phyloP scores from a whole-genome alignment of 2,797 vertebrate genomes.

The Epinephelus awoara region DNA sequence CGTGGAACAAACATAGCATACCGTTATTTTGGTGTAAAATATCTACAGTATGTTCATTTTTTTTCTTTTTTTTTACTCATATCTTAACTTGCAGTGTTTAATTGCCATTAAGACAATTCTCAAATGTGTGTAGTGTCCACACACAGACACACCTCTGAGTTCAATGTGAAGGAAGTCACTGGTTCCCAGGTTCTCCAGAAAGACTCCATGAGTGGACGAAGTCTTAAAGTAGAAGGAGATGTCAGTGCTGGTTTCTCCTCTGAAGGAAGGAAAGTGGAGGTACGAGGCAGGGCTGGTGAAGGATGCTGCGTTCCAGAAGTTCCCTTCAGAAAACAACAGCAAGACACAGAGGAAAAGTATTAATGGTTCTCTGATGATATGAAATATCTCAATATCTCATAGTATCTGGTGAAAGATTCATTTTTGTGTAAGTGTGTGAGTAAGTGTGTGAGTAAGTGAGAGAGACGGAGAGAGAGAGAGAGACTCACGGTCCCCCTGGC shows the following conservation, averaged over 20 bases:
- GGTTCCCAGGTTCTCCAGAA: conserved; percentile 94
- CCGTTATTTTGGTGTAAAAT: too few species aligned
- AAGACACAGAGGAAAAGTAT: neutral
- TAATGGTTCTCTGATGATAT: neutral
- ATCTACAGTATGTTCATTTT: too few species aligned
- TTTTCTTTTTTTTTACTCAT: too few species aligned
- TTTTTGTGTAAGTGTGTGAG: neutral
- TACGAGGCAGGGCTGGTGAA: conserved; percentile 93
- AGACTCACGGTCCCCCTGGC: conserved; percentile 94
- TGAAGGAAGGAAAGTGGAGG: conserved; percentile 93
- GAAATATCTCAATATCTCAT: neutral
- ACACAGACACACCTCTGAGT: conserved; percentile 87
- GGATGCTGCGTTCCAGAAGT: conserved; percentile 95
- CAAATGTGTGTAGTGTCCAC: too few species aligned
- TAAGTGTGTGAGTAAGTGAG: too few species aligned
- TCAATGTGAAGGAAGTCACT: conserved; percentile 93
- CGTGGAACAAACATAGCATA: too few species aligned
- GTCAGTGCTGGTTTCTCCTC: conserved; percentile 93
- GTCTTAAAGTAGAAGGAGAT: conserved; percentile 99
- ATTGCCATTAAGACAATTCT: too few species aligned
- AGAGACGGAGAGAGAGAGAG: neutral
- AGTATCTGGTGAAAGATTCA: too few species aligned
- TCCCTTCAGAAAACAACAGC: conserved; percentile 79
- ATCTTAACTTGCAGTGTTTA: too few species aligned
- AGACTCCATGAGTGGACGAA: conserved; percentile 91